Conservation (phyloP, 92 coral and sea anemone species). For the Galaxea fascicularis region DNA sequence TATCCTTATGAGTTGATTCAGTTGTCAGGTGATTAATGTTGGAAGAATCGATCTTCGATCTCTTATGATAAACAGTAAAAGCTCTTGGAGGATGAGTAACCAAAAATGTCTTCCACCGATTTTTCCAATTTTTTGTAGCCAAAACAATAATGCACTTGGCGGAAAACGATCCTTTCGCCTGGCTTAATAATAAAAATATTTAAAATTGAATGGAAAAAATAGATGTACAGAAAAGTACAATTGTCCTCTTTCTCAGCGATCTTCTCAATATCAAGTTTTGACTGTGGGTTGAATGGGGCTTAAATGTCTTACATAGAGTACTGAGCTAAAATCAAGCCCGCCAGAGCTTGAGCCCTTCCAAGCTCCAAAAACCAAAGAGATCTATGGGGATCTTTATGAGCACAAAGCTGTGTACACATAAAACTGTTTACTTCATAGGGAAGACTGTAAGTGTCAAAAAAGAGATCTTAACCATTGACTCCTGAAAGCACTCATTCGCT, state of each 20-base stretch:
- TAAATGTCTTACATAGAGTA: neutral
- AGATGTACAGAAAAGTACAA: slow-evolving; percentile 4
- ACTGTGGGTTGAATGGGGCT: too few relatives aligned
- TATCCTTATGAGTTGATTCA: too few relatives aligned
- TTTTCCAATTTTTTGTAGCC: neutral
- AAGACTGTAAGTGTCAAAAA: neutral
- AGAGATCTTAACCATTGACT: too few relatives aligned
- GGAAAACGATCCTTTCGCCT: neutral
- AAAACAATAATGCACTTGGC: neutral
- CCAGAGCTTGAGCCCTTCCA: neutral
- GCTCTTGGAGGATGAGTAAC: neutral
- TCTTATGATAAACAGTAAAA: neutral
- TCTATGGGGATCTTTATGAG: neutral
- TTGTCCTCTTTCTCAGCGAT: neutral
- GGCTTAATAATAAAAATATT: neutral
- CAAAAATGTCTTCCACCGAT: neutral
- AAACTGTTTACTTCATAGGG: neutral
- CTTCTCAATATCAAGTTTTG: slow-evolving; percentile 1
- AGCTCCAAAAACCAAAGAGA: neutral
- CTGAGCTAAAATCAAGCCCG: neutral
- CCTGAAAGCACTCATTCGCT: too few relatives aligned
- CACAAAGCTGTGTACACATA: neutral
- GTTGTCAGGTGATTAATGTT: too few relatives aligned
- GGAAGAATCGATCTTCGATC: too few relatives aligned
- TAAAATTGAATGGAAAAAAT: neutral